Percentiles rank a stretch among this genome's conserved stretches.
Conservation (phyloP, 2,888 invertebrate species). For the Apodemia duryi region DNA sequence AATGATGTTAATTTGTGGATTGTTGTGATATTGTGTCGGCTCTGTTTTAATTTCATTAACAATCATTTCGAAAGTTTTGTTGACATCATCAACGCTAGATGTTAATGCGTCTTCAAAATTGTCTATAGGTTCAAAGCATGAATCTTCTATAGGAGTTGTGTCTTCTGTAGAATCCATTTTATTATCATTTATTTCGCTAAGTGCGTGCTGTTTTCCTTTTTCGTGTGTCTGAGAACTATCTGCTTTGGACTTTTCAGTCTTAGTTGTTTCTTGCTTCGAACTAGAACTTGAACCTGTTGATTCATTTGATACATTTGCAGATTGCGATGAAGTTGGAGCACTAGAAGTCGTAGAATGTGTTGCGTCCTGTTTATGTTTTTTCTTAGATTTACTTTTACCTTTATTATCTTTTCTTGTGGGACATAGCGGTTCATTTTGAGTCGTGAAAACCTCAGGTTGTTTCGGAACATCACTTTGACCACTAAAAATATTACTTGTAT, state of each 20-base stretch:
- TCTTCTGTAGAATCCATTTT: constrained; percentile 7
- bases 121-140: constrained; percentile 56
- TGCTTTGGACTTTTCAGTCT: constrained; percentile 42
- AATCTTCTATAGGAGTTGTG: constrained; percentile 23
- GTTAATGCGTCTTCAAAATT: constrained; percentile 69
- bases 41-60: constrained; percentile 43
- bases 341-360: constrained; percentile 26
- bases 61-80: constrained; percentile 65
- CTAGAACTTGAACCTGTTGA: constrained; percentile 23
- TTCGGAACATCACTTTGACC: constrained; percentile 11
- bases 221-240: constrained; percentile 38
- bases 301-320: constrained; percentile 30
- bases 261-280: constrained; percentile 39
- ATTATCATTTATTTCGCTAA: constrained; percentile 11
- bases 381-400: constrained; percentile 60
- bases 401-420: constrained; percentile 58
- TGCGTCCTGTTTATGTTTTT: constrained; percentile 54
- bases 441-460: constrained; percentile 9
- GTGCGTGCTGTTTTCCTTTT: constrained; percentile 54
- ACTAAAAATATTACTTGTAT: not conserved
- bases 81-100: constrained; percentile 63
- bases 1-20: constrained; percentile 56
- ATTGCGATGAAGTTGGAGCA: constrained; percentile 24
- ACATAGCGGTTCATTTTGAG: constrained; percentile 40
- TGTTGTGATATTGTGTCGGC: constrained; percentile 35